Base-by-base conservation (phyloP, 2,797 vertebrate genomes). In the Hybognathus amarus region DNA sequence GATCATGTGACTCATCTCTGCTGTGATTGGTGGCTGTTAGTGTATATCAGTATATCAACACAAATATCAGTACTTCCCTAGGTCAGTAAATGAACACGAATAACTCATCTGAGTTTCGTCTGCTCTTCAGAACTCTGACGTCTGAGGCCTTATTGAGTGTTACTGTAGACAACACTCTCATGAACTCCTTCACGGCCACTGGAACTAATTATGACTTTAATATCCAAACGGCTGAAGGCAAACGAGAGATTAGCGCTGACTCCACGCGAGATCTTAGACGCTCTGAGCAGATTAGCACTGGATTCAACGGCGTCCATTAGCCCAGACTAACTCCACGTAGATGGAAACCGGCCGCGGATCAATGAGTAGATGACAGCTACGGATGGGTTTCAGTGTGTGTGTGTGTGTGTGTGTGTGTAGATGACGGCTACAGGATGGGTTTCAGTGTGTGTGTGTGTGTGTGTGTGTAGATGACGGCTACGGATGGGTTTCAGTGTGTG, bases 341-440 rank as follows among this genome's bases (percentile, higher is more conserved):
- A 79, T 67, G 63, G 45, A 79, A 67, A 79, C 77, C 6, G 12
- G 38, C 59, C 24, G 8, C 40, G 24, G 61, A 78, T 78, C 61
- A 17, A 78, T 78, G 30, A 45, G 42, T 45, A 45, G 42, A 45
- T 45, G 42, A 45, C 42, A 13, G 12, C 42, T 45, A 45, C 42
- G 3, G 42, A 45, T 45, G 42, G 12, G 42, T 45, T 45, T 40
- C 74, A 61, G 42, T 45, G 42, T 13, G 42, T 45, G 42, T 45
- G 12, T 45, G 42, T 45, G 42, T 12, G 40, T 42, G 42, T 42
- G 42, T 42, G 42, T 42, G 40, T 10, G 22, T 6, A 18, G 54
- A 76, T 61, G 74, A 76, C 54, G 40, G 36, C 33, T 40, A 10
- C 13, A n/a, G n/a, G 52, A 61, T 76, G 24, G 52, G 59, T 76